These are phyloP conservation scores for Uropsilus gracilis DNA, from an alignment of 2,113 vertebrate genomes.

Conservation along the genomic window DNA sequence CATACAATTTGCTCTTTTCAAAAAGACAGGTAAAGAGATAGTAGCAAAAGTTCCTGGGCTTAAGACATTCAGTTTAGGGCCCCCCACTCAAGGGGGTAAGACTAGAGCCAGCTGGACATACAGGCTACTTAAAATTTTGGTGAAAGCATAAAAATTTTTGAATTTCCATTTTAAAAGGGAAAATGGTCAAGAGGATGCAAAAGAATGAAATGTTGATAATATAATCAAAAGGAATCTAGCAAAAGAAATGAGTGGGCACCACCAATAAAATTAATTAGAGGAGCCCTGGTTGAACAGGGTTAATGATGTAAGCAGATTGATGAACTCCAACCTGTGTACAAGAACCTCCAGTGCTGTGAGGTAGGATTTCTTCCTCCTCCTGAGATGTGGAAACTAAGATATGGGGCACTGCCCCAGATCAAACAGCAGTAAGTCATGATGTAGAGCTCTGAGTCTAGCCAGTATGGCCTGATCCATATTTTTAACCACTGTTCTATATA, in stretches of 20 bases:
- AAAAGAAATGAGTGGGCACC: background rate
- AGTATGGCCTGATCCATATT: too few species aligned
- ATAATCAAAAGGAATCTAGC: background rate
- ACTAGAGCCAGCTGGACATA: background rate
- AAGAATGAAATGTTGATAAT: conserved; percentile 37
- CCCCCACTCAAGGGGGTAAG: background rate
- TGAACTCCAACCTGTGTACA: too few species aligned
- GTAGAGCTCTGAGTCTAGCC: too few species aligned
- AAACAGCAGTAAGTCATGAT: too few species aligned
- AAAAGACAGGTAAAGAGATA: background rate
- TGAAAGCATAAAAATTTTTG: background rate
- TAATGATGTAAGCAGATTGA: background rate
- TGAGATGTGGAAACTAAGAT: too few species aligned
- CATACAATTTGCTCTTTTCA: background rate
- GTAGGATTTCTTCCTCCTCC: too few species aligned
- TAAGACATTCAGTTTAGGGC: background rate
- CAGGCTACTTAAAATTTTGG: background rate
- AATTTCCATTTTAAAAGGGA: conserved; percentile 5
- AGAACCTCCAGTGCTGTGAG: too few species aligned
- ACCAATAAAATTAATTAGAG: background rate
- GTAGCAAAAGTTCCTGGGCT: background rate
- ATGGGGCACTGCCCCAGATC: too few species aligned
- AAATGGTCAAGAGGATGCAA: background rate
- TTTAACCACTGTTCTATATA: too few species aligned
- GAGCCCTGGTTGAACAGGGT: background rate